Evolutionary conservation across 2,888 invertebrate species (phyloP).

Genomic region (Netelia virgata): DNA sequence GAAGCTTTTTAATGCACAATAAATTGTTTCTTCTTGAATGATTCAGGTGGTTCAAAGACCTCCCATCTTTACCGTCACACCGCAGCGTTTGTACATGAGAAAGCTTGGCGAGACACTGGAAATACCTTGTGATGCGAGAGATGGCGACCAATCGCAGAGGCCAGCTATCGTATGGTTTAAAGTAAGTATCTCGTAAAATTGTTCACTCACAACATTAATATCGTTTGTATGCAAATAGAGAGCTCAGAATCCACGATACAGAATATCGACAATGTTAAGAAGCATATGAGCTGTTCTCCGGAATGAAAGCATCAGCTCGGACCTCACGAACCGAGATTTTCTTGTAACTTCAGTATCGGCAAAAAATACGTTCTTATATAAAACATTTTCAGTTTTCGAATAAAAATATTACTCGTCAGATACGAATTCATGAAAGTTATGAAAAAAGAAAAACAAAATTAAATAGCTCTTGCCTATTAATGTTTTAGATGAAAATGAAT

Average conservation of each 20-base stretch:
- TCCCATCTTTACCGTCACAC: constrained; percentile 92
- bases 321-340: too few relatives aligned
- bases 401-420: too few relatives aligned
- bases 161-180: constrained; percentile 90
- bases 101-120: constrained; percentile 92
- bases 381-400: background rate
- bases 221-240: too few relatives aligned
- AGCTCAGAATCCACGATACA: too few relatives aligned
- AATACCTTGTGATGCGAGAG: constrained; percentile 93
- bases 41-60: constrained; percentile 91
- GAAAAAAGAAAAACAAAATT: too few relatives aligned
- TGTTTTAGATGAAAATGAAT: too few relatives aligned
- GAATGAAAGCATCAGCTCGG: too few relatives aligned
- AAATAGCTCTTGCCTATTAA: too few relatives aligned
- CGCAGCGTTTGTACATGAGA: constrained; percentile 93
- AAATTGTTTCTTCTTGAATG: background rate
- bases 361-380: background rate
- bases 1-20: background rate
- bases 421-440: too few relatives aligned
- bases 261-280: too few relatives aligned
- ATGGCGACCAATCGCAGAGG: constrained; percentile 88
- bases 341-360: too few relatives aligned
- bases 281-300: too few relatives aligned
- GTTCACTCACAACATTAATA: background rate
- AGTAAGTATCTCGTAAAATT: constrained; percentile 83